Conservation (phyloP, 1,140 invertebrate species). For the Periplaneta americana region DNA sequence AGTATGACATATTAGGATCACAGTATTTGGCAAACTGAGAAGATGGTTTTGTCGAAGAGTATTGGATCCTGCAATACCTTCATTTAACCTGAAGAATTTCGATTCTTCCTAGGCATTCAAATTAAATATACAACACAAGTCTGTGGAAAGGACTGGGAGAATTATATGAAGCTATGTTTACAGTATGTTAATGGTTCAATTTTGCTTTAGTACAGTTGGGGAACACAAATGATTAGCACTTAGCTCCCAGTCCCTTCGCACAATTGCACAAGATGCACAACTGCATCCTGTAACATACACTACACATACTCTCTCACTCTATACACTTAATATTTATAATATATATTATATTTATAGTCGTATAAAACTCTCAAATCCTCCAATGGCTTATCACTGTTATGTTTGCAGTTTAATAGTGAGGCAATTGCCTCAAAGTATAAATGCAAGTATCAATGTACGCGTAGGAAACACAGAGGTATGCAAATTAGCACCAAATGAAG, state of each 20-base stretch:
- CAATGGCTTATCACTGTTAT: constrained; percentile 12
- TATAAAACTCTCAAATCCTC: constrained; percentile 18
- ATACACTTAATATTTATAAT: constrained; percentile 3
- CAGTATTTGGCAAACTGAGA: background rate
- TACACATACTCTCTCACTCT: background rate
- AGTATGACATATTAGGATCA: background rate
- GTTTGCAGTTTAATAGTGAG: background rate
- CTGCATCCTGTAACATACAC: background rate
- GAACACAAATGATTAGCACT: background rate
- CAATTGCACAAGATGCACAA: background rate
- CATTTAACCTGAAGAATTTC: background rate
- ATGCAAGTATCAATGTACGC: background rate
- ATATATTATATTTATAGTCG: constrained; percentile 17
- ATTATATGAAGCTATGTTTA: constrained; percentile 2
- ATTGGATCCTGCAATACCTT: constrained; percentile 1
- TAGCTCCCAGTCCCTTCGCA: background rate
- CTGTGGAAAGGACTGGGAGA: constrained; percentile 11
- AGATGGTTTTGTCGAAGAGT: background rate
- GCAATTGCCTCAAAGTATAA: background rate
- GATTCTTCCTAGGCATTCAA: background rate
- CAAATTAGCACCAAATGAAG: background rate
- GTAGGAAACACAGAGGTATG: background rate
- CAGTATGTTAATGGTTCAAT: background rate
- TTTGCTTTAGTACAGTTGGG: background rate
- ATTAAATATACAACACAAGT: constrained; percentile 13